Evolutionary conservation across 2,888 invertebrate genomes (phyloP), one percentile per base, ranked within the genome.

Genomic region (Acutogordius australiensis): DNA sequence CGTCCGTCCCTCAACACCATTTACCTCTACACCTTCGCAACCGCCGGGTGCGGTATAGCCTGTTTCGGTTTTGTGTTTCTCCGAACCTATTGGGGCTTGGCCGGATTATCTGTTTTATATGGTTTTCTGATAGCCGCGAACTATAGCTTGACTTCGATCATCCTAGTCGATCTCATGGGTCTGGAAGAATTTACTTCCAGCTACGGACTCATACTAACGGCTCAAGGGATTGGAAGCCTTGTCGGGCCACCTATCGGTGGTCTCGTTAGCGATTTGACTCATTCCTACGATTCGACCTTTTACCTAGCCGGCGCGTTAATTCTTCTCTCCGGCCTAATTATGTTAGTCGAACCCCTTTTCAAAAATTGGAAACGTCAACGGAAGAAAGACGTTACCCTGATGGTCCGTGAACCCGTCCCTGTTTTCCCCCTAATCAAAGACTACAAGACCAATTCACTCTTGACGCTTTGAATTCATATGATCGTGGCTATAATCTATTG

Each of bases 111-210:
- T 28, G 83, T 81, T n/a, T 77, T 79, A 29, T 88, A 84, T 73
- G 87, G 87, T 1, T 79, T 85, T 64, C 81, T 82, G 71, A 84
- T 87, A 66, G 84, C 85, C 28, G 86, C 85, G 62, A 87, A 87
- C 74, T 88, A 86, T 73, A 81, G 84, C 1, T 76, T 88, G 45
- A 84, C 86, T 27, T 82, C 83, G 67, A 84, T 86, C 66, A 84
- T 88, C 64, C 76, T 87, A 61, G 84, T 87, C 62, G 81, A 87
- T 68, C 77, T 85, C 66, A 82, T 87, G 64, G 81, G 84, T n/a
- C 71, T 88, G 64, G 84, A 85, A 70, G 77, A 82, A 66, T 85
- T 90, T 69, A 84, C 86, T 57, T 84, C 81, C 68, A 86, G 86
- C 2, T 88, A 87, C 68, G 88, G 88, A 0, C 72, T 88, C 65